Percentiles rank a stretch among this genome's conserved stretches.
Evolutionary conservation across 2,113 vertebrate genomes (phyloP).

Genomic region (Macquaria ambigua): DNA sequence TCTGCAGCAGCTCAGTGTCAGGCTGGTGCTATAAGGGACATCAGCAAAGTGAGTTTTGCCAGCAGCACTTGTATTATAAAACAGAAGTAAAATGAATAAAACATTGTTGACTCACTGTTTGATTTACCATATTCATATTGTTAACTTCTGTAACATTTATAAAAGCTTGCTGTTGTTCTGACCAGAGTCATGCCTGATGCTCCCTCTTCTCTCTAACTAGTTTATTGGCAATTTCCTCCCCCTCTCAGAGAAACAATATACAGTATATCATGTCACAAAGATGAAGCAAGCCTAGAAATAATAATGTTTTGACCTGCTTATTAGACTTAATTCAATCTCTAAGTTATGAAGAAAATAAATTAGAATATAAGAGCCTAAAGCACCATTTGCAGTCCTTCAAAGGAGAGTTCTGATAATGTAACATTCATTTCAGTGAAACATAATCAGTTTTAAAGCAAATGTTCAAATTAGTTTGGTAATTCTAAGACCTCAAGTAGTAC

Average conservation of each 20-base stretch:
- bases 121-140: not conserved
- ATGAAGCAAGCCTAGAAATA: constrained; percentile 38
- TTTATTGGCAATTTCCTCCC: constrained; percentile 20
- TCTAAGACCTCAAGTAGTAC: not conserved
- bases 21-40: not conserved
- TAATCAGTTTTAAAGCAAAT: not conserved
- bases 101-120: not conserved
- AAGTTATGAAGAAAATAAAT: constrained; percentile 58
- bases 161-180: not conserved
- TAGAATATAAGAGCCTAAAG: constrained; percentile 27
- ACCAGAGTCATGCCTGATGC: not conserved
- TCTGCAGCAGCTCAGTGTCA: no score
- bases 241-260: not conserved
- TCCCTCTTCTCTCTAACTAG: constrained; percentile 7
- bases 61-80: not conserved
- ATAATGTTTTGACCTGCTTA: constrained; percentile 28
- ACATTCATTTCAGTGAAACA: constrained; percentile 6
- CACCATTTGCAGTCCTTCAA: not conserved
- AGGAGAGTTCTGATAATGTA: not conserved
- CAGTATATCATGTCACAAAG: constrained; percentile 18
- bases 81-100: not conserved
- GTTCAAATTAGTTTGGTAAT: not conserved
- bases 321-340: constrained; percentile 31
- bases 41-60: not conserved
- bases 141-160: not conserved